phyloP scores from a whole-genome alignment of 2,888 invertebrate species.

The Hoplodrina ambigua region DNA sequence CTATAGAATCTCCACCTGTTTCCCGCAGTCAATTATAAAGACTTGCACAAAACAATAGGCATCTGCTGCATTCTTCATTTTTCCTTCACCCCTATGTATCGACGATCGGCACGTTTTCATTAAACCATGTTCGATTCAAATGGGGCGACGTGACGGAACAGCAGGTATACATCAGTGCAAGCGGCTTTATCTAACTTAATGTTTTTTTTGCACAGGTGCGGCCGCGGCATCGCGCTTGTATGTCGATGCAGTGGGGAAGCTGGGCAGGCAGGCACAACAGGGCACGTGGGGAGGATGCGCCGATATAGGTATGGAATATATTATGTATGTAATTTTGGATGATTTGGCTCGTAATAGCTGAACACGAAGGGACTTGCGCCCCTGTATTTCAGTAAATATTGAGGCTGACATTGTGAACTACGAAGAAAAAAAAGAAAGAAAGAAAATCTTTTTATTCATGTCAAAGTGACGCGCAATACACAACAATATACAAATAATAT shows the following conservation, averaged over 20 bases:
- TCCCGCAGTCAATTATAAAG: slow-evolving; percentile 24
- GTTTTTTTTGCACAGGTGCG: slow-evolving; percentile 91
- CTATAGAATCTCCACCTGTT: slow-evolving; percentile 4
- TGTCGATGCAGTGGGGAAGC: slow-evolving; percentile 96
- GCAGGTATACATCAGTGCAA: slow-evolving; percentile 17
- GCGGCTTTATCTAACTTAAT: slow-evolving; percentile 17
- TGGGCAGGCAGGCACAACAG: slow-evolving; percentile 97
- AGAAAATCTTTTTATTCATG: too few relatives aligned
- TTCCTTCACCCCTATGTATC: slow-evolving; percentile 23
- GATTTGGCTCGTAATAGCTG: slow-evolving; percentile 9
- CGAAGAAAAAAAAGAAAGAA: too few relatives aligned
- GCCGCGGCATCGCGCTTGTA: slow-evolving; percentile 96
- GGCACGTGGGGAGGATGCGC: slow-evolving; percentile 97
- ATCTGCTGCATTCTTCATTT: slow-evolving; percentile 33
- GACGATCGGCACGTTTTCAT: slow-evolving; percentile 53
- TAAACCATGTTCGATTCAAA: slow-evolving; percentile 48
- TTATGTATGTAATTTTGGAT: slow-evolving; percentile 67
- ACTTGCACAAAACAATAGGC: slow-evolving; percentile 22
- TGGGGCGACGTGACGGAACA: not conserved
- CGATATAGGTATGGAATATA: slow-evolving; percentile 93
- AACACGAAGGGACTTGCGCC: too few relatives aligned
- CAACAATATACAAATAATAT: too few relatives aligned
- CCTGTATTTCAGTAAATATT: not conserved
- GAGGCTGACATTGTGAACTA: not conserved
- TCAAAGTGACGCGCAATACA: too few relatives aligned